Evolutionary conservation across 2,113 vertebrate genomes (phyloP).

Genomic region (Spermophilus dauricus): DNA sequence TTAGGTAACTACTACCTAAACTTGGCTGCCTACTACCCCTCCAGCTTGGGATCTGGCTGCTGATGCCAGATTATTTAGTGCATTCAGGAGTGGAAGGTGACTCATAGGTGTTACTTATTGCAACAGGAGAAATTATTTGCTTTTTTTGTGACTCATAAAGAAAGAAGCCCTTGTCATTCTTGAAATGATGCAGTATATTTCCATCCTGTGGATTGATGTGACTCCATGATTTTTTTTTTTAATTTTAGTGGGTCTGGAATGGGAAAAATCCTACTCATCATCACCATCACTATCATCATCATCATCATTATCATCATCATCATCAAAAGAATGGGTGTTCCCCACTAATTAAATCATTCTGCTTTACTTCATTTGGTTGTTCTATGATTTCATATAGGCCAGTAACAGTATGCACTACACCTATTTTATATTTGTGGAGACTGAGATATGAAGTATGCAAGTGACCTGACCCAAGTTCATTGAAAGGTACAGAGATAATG

Average conservation of each 20-base stretch:
- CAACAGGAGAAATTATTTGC: neutral
- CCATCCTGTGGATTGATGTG: neutral
- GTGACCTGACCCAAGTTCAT: neutral
- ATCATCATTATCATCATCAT: neutral
- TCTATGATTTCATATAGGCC: neutral
- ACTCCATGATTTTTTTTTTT: neutral
- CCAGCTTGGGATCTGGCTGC: no score
- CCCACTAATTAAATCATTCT: neutral
- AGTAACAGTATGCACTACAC: neutral
- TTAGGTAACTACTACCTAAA: neutral
- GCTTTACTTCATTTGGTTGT: neutral
- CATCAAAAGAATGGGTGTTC: neutral
- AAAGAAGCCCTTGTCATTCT: neutral
- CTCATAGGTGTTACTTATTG: neutral
- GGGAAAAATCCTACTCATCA: neutral
- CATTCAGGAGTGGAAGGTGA: neutral
- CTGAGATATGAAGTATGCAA: neutral
- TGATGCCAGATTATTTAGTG: neutral
- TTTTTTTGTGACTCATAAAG: constrained; percentile 50
- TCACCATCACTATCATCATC: neutral
- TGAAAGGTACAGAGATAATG: neutral
- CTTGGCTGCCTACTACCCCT: neutral
- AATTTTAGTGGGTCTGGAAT: neutral
- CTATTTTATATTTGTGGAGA: neutral
- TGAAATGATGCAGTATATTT: constrained; percentile 39